A percentile compares a stretch with the other conserved stretches of the same genome.
Conservation (phyloP, 2,797 vertebrate genomes). For the Semaprochilodus insignis region DNA sequence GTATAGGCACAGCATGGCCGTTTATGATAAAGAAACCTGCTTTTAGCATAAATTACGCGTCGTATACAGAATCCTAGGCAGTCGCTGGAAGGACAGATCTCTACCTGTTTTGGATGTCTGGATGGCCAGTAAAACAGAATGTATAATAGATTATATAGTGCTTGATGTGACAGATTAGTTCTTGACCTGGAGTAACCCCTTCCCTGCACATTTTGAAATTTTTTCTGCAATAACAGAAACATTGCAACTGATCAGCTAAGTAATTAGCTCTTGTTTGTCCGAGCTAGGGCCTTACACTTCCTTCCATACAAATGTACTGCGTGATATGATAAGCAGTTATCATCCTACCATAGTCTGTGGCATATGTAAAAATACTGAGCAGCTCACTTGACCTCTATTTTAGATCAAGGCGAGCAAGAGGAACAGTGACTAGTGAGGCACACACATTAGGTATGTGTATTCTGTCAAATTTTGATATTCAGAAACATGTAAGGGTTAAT, state of each 20-base stretch:
- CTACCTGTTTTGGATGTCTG: not conserved
- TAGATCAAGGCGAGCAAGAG: too few species aligned
- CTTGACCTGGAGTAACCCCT: not conserved
- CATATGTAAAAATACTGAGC: not conserved
- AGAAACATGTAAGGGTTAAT: too few species aligned
- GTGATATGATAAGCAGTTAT: not conserved
- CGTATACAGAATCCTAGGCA: not conserved
- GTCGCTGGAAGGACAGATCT: not conserved
- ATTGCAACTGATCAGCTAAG: not conserved
- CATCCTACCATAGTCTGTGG: not conserved
- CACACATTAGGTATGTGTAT: too few species aligned
- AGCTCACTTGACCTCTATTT: not conserved
- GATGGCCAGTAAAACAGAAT: not conserved
- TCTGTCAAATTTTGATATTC: too few species aligned
- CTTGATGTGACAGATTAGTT: constrained; percentile 1
- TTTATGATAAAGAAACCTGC: constrained; percentile 59
- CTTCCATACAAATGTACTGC: not conserved
- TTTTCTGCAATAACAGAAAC: not conserved
- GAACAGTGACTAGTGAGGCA: not conserved
- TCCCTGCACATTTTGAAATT: not conserved
- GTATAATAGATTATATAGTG: too few species aligned
- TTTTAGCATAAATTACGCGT: constrained; percentile 47
- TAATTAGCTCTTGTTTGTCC: too few species aligned
- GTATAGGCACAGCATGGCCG: constrained; percentile 59
- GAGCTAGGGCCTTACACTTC: not conserved